Evolutionary conservation across 64 coral and sea anemone species (phyloP).

Genomic region (Stichodactyla mertensii): DNA sequence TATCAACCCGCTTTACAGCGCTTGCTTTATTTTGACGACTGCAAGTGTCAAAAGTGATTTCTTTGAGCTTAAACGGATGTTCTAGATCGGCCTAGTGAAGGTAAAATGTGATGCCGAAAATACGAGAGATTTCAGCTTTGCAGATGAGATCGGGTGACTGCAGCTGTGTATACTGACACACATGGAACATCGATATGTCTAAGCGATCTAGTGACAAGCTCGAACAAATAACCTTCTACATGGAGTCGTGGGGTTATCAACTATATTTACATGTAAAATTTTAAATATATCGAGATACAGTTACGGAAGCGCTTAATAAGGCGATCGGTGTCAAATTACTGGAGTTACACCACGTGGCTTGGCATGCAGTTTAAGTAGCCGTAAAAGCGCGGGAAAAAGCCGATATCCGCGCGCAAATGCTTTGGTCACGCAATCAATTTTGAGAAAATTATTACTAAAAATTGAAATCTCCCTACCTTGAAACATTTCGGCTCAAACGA

Average conservation of each 20-base stretch:
- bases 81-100: not conserved
- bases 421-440: not conserved
- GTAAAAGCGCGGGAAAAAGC: not conserved
- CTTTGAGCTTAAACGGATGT: not conserved
- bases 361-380: not conserved
- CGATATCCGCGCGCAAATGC: not conserved
- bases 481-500: slow-evolving; percentile 5
- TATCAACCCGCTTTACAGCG: not conserved
- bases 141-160: not conserved
- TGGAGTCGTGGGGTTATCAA: not conserved
- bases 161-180: not conserved
- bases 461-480: not conserved
- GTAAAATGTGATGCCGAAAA: not conserved
- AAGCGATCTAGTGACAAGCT: not conserved
- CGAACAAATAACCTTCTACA: not conserved
- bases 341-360: slow-evolving; percentile 5
- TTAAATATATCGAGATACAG: not conserved
- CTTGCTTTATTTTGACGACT: not conserved
- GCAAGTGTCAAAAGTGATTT: not conserved
- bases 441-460: not conserved
- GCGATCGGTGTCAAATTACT: not conserved
- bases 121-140: not conserved
- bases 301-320: not conserved
- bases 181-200: not conserved
- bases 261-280: not conserved